A percentile compares a stretch with the other conserved stretches of the same genome.
Conservation (phyloP, 2,888 invertebrate genomes). For the Galeopsomyia nigrocyanea region DNA sequence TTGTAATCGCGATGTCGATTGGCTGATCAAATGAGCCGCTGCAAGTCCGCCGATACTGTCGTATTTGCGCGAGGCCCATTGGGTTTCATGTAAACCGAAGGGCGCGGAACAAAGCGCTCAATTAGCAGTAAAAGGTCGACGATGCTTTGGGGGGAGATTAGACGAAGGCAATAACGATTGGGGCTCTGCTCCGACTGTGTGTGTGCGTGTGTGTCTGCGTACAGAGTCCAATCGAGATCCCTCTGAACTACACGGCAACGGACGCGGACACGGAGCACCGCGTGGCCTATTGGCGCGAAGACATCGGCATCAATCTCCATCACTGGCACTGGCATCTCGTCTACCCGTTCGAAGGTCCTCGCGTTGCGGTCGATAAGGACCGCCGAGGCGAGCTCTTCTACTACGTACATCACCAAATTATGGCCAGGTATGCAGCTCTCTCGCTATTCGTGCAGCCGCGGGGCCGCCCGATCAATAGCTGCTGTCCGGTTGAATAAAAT, state of each 20-base stretch:
- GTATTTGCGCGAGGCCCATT: not conserved
- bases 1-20: not conserved
- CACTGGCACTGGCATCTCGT: constrained; percentile 95
- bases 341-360: constrained; percentile 81
- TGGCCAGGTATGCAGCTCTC: constrained; percentile 70
- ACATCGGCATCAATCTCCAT: constrained; percentile 87
- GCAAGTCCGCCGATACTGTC: too few species aligned
- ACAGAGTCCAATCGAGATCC: constrained; percentile 78
- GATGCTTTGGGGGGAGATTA: constrained; percentile 29
- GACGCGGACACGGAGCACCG: constrained; percentile 83
- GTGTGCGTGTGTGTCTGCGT: not conserved
- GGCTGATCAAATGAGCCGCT: constrained; percentile 1
- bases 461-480: not conserved
- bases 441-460: not conserved
- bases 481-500: not conserved
- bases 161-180: constrained; percentile 18
- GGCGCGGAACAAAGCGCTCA: constrained; percentile 13
- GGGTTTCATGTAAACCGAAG: constrained; percentile 24
- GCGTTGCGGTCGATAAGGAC: constrained; percentile 80
- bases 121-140: constrained; percentile 40
- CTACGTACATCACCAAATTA: constrained; percentile 83
- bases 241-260: constrained; percentile 82
- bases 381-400: constrained; percentile 84
- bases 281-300: constrained; percentile 87
- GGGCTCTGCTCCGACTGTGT: not conserved